Conservation (phyloP, 37 sponge, comb jelly and placozoan genomes). For the Theonella swinhoei region DNA sequence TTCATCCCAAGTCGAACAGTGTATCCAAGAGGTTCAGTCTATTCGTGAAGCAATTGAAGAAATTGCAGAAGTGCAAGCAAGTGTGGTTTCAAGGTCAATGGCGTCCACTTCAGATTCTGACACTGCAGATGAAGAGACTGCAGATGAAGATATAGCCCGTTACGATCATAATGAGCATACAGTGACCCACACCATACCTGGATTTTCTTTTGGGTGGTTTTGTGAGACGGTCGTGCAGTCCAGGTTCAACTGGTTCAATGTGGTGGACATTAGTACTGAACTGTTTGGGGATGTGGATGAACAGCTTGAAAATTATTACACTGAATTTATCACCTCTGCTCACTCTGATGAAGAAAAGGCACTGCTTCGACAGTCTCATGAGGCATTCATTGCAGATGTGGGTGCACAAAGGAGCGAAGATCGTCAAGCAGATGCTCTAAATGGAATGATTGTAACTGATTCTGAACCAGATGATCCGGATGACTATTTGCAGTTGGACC, state of each 20-base stretch:
- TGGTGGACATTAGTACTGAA: neutral
- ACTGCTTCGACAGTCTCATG: neutral
- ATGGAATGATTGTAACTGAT: slow-evolving; percentile 25
- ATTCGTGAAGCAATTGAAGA: too few species aligned
- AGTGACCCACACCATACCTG: too few species aligned
- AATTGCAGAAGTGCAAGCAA: too few species aligned
- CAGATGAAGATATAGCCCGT: too few species aligned
- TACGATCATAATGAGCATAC: too few species aligned
- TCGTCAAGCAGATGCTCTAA: slow-evolving; percentile 11
- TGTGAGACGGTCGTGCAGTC: too few species aligned
- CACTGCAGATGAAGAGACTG: too few species aligned
- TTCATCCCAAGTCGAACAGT: too few species aligned
- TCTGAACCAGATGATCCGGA: slow-evolving; percentile 20
- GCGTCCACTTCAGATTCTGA: too few species aligned
- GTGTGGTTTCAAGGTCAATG: too few species aligned
- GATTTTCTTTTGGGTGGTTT: too few species aligned
- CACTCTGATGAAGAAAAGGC: neutral
- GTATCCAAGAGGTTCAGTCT: too few species aligned
- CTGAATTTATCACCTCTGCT: neutral
- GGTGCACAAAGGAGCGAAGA: neutral
- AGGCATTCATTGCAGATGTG: neutral
- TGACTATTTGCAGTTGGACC: slow-evolving; percentile 2
- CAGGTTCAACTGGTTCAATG: neutral
- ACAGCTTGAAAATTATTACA: neutral
- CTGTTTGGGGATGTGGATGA: neutral